These are phyloP conservation scores for Amyelois transitella DNA, from an alignment of 1,140 invertebrate genomes.

Conservation along the genomic window DNA sequence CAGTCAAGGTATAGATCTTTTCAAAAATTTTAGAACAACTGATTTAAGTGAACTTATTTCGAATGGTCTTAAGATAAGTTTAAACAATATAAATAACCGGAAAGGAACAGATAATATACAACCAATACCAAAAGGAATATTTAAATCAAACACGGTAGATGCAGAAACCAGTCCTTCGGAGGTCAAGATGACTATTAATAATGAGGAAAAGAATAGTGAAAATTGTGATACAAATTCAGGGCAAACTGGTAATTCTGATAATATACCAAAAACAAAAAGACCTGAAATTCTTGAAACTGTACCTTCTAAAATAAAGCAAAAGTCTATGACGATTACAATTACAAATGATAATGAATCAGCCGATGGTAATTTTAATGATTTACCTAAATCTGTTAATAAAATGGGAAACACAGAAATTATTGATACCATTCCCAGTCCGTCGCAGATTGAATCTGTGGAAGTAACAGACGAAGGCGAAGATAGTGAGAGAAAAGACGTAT, in stretches of 20 bases:
- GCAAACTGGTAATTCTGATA: background rate
- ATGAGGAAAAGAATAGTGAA: background rate
- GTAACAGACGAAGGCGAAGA: background rate
- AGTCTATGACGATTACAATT: background rate
- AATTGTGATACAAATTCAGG: background rate
- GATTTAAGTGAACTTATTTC: background rate
- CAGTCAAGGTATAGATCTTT: background rate
- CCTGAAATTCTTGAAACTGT: background rate
- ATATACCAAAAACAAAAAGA: background rate
- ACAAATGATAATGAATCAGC: background rate
- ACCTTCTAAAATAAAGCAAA: background rate
- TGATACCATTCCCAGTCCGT: conserved; percentile 16
- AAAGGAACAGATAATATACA: background rate
- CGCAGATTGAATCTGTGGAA: background rate
- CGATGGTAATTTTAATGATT: background rate
- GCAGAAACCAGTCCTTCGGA: background rate
- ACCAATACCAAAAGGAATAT: conserved; percentile 1
- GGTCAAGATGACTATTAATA: background rate
- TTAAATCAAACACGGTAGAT: background rate
- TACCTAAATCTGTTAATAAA: background rate
- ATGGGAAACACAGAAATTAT: conserved; percentile 12
- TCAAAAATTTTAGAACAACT: background rate
- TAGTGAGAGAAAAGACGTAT: background rate
- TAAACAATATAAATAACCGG: background rate
- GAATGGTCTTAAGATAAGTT: background rate